Conservation (phyloP, 2,888 invertebrate species). For the Scaeva pyrastri region DNA sequence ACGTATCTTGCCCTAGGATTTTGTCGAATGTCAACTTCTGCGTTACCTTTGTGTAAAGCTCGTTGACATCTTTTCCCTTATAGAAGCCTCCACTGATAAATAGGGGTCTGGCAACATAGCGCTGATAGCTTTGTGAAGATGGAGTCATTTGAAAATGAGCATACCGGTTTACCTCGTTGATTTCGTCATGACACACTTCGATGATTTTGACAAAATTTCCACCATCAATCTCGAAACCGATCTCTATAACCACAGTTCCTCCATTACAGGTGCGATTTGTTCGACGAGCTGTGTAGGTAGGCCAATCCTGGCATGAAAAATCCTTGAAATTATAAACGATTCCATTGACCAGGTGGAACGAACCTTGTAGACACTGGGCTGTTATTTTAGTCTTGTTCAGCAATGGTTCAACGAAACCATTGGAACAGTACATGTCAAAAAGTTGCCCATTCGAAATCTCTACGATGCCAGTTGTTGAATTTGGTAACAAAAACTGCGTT, state of each 20-base stretch:
- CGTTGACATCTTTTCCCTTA: slow-evolving; percentile 80
- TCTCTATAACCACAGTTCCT: slow-evolving; percentile 80
- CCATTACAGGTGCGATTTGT: slow-evolving; percentile 80
- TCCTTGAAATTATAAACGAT: slow-evolving; percentile 78
- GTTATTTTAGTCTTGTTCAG: slow-evolving; percentile 75
- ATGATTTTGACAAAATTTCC: slow-evolving; percentile 81
- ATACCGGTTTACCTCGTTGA: slow-evolving; percentile 82
- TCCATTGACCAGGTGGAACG: slow-evolving; percentile 78
- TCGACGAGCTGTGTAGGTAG: slow-evolving; percentile 79
- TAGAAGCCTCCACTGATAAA: slow-evolving; percentile 82
- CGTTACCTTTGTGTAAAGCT: slow-evolving; percentile 80
- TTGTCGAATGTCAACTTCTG: slow-evolving; percentile 82
- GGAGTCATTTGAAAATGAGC: slow-evolving; percentile 82
- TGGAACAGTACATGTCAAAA: slow-evolving; percentile 80
- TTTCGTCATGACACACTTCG: slow-evolving; percentile 83
- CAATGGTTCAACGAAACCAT: slow-evolving; percentile 65
- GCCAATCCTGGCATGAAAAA: slow-evolving; percentile 81
- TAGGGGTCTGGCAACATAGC: slow-evolving; percentile 81
- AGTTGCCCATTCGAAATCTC: slow-evolving; percentile 77
- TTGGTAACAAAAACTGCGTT: slow-evolving; percentile 79
- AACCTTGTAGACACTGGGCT: slow-evolving; percentile 79
- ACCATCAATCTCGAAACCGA: slow-evolving; percentile 82
- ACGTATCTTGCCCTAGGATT: slow-evolving; percentile 81
- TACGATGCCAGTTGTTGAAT: slow-evolving; percentile 77
- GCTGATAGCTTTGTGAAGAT: slow-evolving; percentile 83